These are phyloP conservation scores for Gryon sp. DNA, from an alignment of 1,140 invertebrate species.

Conservation along the genomic window DNA sequence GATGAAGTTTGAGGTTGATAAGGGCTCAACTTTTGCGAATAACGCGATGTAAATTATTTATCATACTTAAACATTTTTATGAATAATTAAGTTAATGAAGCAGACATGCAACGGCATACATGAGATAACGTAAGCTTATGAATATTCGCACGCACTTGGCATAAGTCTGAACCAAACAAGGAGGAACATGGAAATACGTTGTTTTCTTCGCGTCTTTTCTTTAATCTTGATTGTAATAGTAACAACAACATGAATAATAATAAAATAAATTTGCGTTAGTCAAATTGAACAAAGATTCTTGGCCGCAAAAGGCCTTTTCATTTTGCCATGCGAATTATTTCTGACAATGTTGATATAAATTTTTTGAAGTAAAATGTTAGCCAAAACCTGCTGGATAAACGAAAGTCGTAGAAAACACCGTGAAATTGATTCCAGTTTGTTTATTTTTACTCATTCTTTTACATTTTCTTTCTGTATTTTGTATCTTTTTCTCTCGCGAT, in stretches of 20 bases:
- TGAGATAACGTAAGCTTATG: background rate
- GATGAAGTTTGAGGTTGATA: no score
- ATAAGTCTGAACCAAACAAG: background rate
- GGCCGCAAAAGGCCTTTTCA: no score
- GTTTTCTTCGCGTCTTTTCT: no score
- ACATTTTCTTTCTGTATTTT: no score
- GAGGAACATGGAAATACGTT: background rate
- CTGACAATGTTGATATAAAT: slow-evolving; percentile 15
- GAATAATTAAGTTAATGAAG: slow-evolving; percentile 31
- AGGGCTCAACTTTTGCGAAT: no score
- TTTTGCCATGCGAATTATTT: slow-evolving; percentile 6
- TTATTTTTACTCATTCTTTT: slow-evolving; percentile 46
- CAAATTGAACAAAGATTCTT: no score
- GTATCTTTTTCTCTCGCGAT: no score
- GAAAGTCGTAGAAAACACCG: slow-evolving; percentile 35
- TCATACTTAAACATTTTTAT: slow-evolving; percentile 1
- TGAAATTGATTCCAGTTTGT: slow-evolving; percentile 51
- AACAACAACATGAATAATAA: no score
- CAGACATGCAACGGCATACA: slow-evolving; percentile 8
- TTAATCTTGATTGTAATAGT: no score
- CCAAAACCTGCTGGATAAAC: slow-evolving; percentile 40
- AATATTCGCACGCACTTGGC: slow-evolving; percentile 14
- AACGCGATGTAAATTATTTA: slow-evolving; percentile 22
- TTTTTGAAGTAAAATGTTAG: slow-evolving; percentile 27
- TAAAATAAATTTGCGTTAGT: no score